Evolutionary conservation across 2,113 vertebrate species (phyloP).

Genomic region (Chlorocebus sabaeus): DNA sequence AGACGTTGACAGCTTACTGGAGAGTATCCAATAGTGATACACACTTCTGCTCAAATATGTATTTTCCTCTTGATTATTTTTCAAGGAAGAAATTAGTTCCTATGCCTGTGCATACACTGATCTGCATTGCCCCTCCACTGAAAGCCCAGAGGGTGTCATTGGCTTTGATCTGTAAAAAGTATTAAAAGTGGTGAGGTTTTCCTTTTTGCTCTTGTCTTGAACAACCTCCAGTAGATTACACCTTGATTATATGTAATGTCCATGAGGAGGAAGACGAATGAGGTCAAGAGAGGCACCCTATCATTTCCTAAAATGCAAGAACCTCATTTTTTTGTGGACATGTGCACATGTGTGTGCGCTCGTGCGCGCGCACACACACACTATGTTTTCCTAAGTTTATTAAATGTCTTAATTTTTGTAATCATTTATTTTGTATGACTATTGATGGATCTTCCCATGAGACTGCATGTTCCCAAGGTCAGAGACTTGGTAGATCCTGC

Average conservation of each 20-base stretch:
- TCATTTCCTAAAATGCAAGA: neutral
- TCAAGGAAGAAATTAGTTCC: neutral
- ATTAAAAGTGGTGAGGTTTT: neutral
- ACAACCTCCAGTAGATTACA: neutral
- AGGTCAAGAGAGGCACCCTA: neutral
- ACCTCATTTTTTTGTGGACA: neutral
- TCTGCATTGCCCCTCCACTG: accelerated
- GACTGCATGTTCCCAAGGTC: neutral
- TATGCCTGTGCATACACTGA: neutral
- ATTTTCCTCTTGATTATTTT: neutral
- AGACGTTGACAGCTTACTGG: neutral
- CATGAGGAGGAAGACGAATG: neutral
- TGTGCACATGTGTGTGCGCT: accelerated
- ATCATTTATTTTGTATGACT: neutral
- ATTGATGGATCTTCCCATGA: neutral
- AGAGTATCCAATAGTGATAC: neutral
- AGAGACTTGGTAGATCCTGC: neutral
- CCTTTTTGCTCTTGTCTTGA: neutral
- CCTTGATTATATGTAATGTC: neutral
- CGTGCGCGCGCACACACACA: accelerated
- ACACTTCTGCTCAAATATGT: neutral
- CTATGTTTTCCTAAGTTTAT: neutral
- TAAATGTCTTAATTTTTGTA: neutral
- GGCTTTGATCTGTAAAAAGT: neutral
- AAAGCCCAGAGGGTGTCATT: neutral